Conservation (phyloP, 2,113 vertebrate genomes). For the Hyaena hyaena region DNA sequence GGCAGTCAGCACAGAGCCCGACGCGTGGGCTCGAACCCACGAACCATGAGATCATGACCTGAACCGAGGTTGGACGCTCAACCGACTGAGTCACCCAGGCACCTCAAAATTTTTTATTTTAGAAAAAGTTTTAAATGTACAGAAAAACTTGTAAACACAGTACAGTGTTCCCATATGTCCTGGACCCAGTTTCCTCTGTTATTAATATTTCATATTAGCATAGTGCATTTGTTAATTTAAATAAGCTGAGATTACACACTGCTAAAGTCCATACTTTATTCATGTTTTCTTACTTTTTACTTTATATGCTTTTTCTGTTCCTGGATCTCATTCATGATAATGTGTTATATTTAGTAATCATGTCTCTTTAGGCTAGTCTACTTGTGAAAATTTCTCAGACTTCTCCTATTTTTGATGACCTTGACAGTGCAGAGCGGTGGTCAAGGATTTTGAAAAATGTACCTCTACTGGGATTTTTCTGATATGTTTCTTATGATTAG, state of each 20-base stretch:
- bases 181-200: fast-evolving
- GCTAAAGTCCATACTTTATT: background rate
- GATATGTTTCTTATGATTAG: background rate
- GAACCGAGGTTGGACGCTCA: too few relatives aligned
- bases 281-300: background rate
- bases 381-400: background rate
- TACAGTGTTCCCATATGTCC: background rate
- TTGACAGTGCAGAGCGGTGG: background rate
- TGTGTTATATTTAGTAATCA: background rate
- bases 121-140: background rate
- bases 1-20: too few relatives aligned
- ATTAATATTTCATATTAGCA: background rate
- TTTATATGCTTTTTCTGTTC: background rate
- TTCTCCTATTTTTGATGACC: background rate
- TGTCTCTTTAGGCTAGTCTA: background rate
- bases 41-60: too few relatives aligned
- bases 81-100: too few relatives aligned
- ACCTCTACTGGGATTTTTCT: background rate
- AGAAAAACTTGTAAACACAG: background rate
- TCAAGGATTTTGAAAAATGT: background rate
- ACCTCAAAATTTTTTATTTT: background rate
- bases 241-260: background rate
- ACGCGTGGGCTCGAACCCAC: too few relatives aligned
- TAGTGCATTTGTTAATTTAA: background rate
- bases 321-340: too few relatives aligned